These are phyloP conservation scores for Eubasilissa splendida DNA, from an alignment of 2,888 invertebrate species.

Conservation along the genomic window DNA sequence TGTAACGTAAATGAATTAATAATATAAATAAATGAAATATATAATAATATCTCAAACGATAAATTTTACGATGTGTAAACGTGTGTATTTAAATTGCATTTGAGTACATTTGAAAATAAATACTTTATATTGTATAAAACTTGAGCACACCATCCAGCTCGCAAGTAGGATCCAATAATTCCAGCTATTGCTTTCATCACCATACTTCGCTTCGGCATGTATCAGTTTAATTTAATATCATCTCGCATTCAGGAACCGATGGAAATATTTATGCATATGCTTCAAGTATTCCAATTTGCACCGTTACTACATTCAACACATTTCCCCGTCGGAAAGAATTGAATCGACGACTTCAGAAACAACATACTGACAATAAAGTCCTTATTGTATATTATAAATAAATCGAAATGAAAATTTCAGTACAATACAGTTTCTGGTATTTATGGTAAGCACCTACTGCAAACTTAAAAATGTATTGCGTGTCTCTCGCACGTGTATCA, in stretches of 20 bases:
- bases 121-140: background rate
- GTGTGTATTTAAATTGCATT: background rate
- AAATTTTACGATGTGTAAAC: too few species aligned
- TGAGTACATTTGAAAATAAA: conserved; percentile 19
- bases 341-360: too few species aligned
- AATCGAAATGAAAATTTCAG: too few species aligned
- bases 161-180: conserved; percentile 36
- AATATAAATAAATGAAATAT: too few species aligned
- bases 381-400: too few species aligned
- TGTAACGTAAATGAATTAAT: too few species aligned
- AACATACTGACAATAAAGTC: too few species aligned
- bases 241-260: conserved; percentile 17
- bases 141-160: background rate
- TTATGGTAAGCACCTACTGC: too few species aligned
- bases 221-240: conserved; percentile 40
- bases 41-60: too few species aligned
- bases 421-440: too few species aligned
- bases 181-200: conserved; percentile 21
- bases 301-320: conserved; percentile 15
- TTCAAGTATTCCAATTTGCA: conserved; percentile 40
- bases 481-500: too few species aligned
- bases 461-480: too few species aligned
- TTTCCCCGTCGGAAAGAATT: background rate
- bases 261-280: conserved; percentile 35
- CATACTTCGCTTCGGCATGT: background rate